Evolutionary conservation across 2,888 invertebrate species (phyloP).

Genomic region (Zootermopsis nevadensis): DNA sequence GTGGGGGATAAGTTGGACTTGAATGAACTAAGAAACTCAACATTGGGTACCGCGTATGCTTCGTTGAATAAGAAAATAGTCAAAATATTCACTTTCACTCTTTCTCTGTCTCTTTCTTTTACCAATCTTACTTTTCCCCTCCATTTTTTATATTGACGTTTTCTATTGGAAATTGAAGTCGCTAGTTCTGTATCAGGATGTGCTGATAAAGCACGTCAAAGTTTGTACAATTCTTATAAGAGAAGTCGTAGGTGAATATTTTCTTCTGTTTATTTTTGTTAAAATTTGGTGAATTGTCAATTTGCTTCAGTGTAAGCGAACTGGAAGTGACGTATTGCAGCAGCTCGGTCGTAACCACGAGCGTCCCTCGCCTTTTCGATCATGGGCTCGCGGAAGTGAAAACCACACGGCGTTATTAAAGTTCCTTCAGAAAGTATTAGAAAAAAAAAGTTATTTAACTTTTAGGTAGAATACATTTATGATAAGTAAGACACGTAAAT

Average conservation of each 20-base stretch:
- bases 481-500: too few species aligned
- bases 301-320: not conserved
- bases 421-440: too few species aligned
- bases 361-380: too few species aligned
- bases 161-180: not conserved
- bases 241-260: not conserved
- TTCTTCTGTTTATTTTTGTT: not conserved
- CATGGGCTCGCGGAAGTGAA: too few species aligned
- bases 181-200: not conserved
- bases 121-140: not conserved
- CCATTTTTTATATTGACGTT: not conserved
- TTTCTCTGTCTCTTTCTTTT: not conserved
- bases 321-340: too few species aligned
- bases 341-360: too few species aligned
- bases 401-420: too few species aligned
- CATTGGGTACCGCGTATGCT: not conserved
- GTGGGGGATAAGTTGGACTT: not conserved
- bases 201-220: not conserved
- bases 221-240: not conserved
- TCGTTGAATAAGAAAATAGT: conserved; percentile 10
- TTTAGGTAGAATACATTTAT: too few species aligned
- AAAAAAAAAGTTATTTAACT: too few species aligned
- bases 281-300: not conserved
- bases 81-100: conserved; percentile 1
- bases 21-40: conserved; percentile 3